Evolutionary conservation across 2,113 vertebrate genomes (phyloP), one percentile per base, ranked within the genome.

Genomic region (Cyrtonyx montezumae): DNA sequence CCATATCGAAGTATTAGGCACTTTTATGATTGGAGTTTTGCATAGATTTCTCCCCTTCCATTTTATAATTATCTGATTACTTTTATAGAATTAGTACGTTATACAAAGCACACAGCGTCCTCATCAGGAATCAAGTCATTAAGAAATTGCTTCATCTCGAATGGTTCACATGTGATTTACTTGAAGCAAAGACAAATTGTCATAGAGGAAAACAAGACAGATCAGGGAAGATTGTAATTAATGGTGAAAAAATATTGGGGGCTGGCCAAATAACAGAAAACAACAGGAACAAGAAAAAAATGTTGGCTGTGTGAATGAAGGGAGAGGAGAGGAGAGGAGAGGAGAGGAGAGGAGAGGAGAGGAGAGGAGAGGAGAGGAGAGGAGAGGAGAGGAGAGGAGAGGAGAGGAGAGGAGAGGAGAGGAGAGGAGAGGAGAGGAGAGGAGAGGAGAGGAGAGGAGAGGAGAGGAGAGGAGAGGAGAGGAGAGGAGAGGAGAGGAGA

Each of bases 61-160:
- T 86, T 96, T 91, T 68, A 74, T 71, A 94, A 92, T 94, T 91
- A 89, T 71, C 65, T 89, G 87, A 91, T 94, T 94, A 67, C 34
- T 92, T 96, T 69, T 96, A 84, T 75, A 0, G 88, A 80, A 83
- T 28, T 45, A 68, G 15, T 75, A 37, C 84, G 61, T 92, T 92
- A 75, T 85, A 94, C 43, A 78, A 83, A 91, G 76, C 43, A 89
- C 59, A 84, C 34, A 9, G 42, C 79, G 58, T 91, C 78, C 48
- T 96, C 87, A 94, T 95, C 94, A 91, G 90, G 80, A 93, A 93
- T 81, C 91, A 90, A 90, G 66, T 95, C n/a, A 87, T 93, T 93
- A 96, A 86, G 79, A 84, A 88, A 92, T 71, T 83, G 59, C 84
- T 96, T 91, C 42, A 63, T 70, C 70, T 88, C 5, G 0, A 88